Conservation (phyloP, 1,140 invertebrate species). For the Meloidogyne exigua region DNA sequence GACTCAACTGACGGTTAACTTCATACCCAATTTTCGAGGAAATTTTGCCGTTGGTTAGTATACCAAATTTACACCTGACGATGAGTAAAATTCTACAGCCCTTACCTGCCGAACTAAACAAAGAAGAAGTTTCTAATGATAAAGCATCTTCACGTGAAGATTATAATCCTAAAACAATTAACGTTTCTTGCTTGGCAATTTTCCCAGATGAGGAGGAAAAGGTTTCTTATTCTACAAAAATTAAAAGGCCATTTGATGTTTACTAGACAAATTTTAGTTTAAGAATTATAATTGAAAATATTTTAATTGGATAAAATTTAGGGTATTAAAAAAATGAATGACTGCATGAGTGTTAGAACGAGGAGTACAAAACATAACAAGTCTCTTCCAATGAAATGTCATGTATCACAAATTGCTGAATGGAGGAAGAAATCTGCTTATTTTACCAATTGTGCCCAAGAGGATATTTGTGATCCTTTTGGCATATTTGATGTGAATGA, state of each 20-base stretch:
- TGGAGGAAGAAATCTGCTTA: not conserved
- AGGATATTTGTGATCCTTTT: not conserved
- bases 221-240: not conserved
- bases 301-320: not conserved
- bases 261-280: too few species aligned
- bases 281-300: not conserved
- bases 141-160: too few species aligned
- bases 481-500: not conserved
- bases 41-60: too few species aligned
- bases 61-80: too few species aligned
- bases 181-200: not conserved
- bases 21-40: too few species aligned
- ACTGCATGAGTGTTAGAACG: not conserved
- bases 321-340: not conserved
- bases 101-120: too few species aligned
- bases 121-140: too few species aligned
- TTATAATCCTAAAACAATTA: not conserved
- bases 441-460: not conserved
- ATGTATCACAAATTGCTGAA: not conserved
- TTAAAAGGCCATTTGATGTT: too few species aligned
- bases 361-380: not conserved
- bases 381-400: not conserved
- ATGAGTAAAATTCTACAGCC: too few species aligned
- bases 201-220: not conserved
- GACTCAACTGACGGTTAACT: too few species aligned